A percentile compares a stretch with the other conserved stretches of the same genome.
These are phyloP conservation scores for Anoplopoma fimbria DNA, from an alignment of 2,113 vertebrate species.

Conservation along the genomic window DNA sequence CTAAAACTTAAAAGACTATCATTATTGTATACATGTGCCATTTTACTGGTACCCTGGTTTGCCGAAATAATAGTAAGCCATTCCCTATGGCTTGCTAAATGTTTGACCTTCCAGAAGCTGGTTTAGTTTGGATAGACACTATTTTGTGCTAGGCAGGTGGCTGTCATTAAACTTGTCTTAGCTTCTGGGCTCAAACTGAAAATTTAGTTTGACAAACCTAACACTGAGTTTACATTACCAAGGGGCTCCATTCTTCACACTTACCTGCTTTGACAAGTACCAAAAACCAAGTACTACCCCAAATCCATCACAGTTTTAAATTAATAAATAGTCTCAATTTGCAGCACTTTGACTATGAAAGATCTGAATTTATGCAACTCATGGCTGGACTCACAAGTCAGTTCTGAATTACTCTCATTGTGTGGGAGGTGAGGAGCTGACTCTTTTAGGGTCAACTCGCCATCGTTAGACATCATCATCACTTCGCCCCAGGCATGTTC, in stretches of 20 bases:
- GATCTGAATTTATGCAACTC: conserved; percentile 2
- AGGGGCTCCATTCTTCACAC: background rate
- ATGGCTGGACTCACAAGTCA: background rate
- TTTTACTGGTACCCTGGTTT: no score
- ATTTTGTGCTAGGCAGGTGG: no score
- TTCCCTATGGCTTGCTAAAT: background rate
- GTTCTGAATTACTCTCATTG: conserved; percentile 22
- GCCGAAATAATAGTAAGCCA: no score
- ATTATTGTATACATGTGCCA: no score
- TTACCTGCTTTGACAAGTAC: background rate
- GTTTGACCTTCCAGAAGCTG: background rate
- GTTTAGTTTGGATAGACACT: background rate
- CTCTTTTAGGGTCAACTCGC: conserved; percentile 51
- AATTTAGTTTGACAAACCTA: background rate
- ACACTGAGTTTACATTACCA: background rate
- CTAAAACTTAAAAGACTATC: no score
- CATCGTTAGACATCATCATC: conserved; percentile 29
- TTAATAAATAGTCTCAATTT: conserved; percentile 9
- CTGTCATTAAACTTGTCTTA: no score
- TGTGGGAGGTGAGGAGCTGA: conserved; percentile 47
- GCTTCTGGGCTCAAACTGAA: no score
- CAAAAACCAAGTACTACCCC: background rate
- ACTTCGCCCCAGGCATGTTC: conserved; percentile 58
- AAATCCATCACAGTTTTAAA: background rate
- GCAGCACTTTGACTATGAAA: background rate